phyloP scores from a whole-genome alignment of 2,113 vertebrate genomes.

The Nyctibius bracteatus region DNA sequence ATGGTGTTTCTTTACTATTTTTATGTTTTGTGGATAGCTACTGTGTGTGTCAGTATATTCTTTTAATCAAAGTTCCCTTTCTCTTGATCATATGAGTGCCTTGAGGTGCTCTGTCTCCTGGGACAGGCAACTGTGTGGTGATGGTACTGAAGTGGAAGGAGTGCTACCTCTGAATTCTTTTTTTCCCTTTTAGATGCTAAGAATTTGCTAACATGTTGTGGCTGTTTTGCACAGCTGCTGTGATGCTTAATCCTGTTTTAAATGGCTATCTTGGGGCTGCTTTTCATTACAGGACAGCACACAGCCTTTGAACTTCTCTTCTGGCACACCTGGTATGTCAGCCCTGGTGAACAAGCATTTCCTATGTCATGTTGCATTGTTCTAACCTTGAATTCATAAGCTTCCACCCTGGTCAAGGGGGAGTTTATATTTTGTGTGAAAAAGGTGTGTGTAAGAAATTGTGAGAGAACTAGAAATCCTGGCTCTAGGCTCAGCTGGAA shows the following conservation, averaged over 20 bases:
- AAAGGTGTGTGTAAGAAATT: background rate
- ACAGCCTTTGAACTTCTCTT: background rate
- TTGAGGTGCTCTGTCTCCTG: background rate
- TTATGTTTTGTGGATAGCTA: background rate
- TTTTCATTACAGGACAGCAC: background rate
- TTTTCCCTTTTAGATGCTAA: background rate
- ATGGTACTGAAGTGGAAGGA: background rate
- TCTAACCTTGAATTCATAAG: background rate
- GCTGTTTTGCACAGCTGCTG: background rate
- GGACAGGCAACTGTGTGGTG: background rate
- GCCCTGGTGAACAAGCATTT: background rate
- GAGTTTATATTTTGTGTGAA: background rate
- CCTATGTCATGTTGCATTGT: accelerated
- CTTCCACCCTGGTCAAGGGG: background rate
- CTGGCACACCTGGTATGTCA: background rate
- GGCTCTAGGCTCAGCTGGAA: background rate
- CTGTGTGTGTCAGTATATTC: background rate
- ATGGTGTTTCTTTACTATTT: background rate
- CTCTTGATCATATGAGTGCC: background rate
- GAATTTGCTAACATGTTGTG: background rate
- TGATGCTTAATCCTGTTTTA: background rate
- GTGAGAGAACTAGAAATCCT: background rate
- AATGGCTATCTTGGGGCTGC: background rate
- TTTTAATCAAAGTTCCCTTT: background rate
- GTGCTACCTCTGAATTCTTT: background rate